Evolutionary conservation across 2,797 vertebrate genomes (phyloP).

Genomic region (Phrynocephalus guinanensis): DNA sequence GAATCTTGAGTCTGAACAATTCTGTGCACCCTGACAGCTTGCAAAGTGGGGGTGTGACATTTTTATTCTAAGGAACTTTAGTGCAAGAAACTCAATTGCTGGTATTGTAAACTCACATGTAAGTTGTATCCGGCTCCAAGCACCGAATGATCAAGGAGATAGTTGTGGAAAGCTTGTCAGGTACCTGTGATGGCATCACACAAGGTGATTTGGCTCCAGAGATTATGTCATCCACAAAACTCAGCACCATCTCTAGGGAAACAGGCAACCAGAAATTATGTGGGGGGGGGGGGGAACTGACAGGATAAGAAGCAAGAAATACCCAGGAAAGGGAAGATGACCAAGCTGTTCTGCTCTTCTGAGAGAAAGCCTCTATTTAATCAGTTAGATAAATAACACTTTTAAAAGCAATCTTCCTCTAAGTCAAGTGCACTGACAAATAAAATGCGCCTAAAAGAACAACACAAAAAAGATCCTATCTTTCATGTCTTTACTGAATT

Average conservation of each 20-base stretch:
- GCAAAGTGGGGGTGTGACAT: too few relatives aligned
- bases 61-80: neutral
- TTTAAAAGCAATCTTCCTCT: too few relatives aligned
- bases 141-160: conserved; percentile 95
- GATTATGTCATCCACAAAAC: conserved; percentile 97
- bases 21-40: neutral
- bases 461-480: too few relatives aligned
- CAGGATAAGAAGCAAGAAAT: neutral
- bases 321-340: neutral
- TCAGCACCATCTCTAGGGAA: conserved; percentile 90
- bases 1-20: neutral
- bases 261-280: conserved; percentile 37
- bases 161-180: conserved; percentile 88
- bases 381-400: too few relatives aligned
- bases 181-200: conserved; percentile 94
- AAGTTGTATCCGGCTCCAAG: conserved; percentile 93
- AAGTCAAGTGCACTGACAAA: too few relatives aligned
- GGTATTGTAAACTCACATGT: conserved; percentile 87
- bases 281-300: too few relatives aligned
- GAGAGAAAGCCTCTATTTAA: too few relatives aligned
- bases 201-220: conserved; percentile 97
- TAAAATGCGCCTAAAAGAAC: too few relatives aligned
- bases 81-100: accelerated
- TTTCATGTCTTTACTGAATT: too few relatives aligned
- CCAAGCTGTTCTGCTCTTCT: neutral